A percentile compares a stretch with the other conserved stretches of the same genome.
Evolutionary conservation across 2,797 vertebrate genomes (phyloP).

Genomic region (Mus spretus): DNA sequence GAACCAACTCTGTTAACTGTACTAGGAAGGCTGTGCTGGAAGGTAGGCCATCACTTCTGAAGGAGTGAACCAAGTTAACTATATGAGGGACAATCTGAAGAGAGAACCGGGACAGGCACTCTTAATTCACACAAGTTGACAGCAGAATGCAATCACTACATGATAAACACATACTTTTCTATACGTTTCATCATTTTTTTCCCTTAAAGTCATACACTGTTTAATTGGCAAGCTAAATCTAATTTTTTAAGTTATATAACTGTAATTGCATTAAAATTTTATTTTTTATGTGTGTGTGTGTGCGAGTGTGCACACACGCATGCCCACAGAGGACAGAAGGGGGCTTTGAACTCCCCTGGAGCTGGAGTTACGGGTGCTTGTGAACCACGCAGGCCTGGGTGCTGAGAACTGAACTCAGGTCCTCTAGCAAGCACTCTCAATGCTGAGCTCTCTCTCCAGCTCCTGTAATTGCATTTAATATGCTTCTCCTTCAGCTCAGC

Average conservation of each 20-base stretch:
- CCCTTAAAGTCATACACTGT: conserved; percentile 12
- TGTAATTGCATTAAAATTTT: conserved; percentile 1
- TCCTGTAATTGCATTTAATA: background rate
- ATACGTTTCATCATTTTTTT: background rate
- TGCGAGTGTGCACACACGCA: too few relatives aligned
- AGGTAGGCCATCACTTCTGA: conserved; percentile 94
- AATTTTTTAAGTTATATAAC: conserved; percentile 48
- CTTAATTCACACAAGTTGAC: conserved; percentile 14
- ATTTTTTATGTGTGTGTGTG: background rate
- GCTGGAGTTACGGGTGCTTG: background rate
- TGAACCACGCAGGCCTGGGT: background rate
- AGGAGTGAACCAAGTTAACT: conserved; percentile 93
- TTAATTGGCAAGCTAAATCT: conserved; percentile 30
- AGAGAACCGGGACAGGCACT: conserved; percentile 50
- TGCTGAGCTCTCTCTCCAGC: background rate
- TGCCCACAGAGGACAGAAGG: background rate
- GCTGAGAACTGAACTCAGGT: background rate
- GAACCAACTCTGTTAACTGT: conserved; percentile 95
- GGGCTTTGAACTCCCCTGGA: too few relatives aligned
- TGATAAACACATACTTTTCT: conserved; percentile 13
- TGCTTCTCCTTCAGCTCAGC: background rate
- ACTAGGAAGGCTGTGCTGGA: conserved; percentile 95
- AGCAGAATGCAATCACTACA: conserved; percentile 31
- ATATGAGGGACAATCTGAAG: conserved; percentile 95
- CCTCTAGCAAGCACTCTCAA: background rate